These are phyloP conservation scores for Colistium nudipinnis DNA, from an alignment of 2,113 vertebrate genomes.

Conservation along the genomic window DNA sequence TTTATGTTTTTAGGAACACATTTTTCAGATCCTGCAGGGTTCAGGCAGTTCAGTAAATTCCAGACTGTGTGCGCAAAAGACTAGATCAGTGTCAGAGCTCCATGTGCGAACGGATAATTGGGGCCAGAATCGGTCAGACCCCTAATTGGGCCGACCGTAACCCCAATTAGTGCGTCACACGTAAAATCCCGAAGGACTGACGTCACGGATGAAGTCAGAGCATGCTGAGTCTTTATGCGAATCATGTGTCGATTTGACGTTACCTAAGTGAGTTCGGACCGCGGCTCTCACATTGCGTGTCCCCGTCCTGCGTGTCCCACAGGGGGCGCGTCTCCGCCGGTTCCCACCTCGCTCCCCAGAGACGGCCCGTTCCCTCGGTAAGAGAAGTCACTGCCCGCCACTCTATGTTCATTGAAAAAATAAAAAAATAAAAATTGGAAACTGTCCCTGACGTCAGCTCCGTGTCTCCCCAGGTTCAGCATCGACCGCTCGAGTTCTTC, in stretches of 20 bases:
- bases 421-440: no score
- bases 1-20: no score
- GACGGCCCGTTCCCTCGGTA: constrained; percentile 60
- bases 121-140: constrained; percentile 25
- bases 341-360: constrained; percentile 41
- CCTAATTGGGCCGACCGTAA: constrained; percentile 21
- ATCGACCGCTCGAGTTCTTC: constrained; percentile 82
- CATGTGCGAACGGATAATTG: constrained; percentile 16
- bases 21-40: no score
- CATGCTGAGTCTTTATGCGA: constrained; percentile 7
- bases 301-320: constrained; percentile 4
- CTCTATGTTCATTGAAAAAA: no score
- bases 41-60: neutral
- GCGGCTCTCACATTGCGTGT: neutral
- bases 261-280: constrained; percentile 9
- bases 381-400: no score
- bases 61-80: neutral
- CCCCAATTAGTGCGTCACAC: constrained; percentile 36
- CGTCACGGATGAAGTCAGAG: constrained; percentile 40
- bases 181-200: constrained; percentile 14
- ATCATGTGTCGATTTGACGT: constrained; percentile 5
- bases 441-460: neutral
- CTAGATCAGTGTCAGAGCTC: neutral
- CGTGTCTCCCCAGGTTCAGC: constrained; percentile 80
- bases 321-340: constrained; percentile 46